These are phyloP conservation scores for Eidolon dupreanum DNA, from an alignment of 2,797 vertebrate species.

Conservation along the genomic window DNA sequence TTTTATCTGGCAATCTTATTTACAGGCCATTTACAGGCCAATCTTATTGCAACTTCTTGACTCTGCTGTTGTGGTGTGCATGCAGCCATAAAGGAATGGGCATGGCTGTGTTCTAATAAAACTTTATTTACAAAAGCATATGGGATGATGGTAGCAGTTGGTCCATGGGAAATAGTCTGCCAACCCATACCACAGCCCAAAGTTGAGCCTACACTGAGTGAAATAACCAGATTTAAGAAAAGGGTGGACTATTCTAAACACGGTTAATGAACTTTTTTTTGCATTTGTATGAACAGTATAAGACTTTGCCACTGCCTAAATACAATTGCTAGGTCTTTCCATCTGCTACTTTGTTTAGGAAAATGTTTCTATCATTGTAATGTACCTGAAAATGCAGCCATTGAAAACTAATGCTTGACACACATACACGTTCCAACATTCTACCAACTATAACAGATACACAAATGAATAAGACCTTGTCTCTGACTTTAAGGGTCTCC, in stretches of 20 bases:
- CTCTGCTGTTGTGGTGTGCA: neutral
- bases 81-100: neutral
- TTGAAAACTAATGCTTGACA: neutral
- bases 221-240: slow-evolving; percentile 41
- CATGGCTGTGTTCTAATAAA: neutral
- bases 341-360: neutral
- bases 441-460: neutral
- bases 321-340: neutral
- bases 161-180: neutral
- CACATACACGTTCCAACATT: neutral
- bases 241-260: neutral
- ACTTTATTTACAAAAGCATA: neutral
- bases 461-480: neutral
- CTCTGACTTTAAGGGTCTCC: neutral
- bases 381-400: neutral
- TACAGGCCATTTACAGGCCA: no score
- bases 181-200: neutral
- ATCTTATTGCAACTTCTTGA: neutral
- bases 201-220: neutral
- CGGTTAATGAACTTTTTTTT: neutral
- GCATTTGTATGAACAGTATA: neutral
- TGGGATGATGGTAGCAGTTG: neutral
- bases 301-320: neutral
- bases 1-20: slow-evolving; percentile 5
- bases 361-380: neutral